phyloP scores from a whole-genome alignment of 2,888 invertebrate species.

The Drosophila multiciliata region DNA sequence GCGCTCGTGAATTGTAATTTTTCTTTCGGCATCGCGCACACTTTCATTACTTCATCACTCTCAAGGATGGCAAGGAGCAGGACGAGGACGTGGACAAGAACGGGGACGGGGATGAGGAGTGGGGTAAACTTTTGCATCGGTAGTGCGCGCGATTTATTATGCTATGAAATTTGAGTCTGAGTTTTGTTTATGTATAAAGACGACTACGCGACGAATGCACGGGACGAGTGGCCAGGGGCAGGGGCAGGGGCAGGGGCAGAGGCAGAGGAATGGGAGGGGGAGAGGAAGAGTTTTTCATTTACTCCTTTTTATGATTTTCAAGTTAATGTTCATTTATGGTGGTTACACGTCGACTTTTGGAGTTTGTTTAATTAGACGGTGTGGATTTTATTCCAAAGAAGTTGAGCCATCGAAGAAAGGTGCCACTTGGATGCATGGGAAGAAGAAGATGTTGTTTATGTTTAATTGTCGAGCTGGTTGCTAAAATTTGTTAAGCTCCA shows the following conservation, averaged over 20 bases:
- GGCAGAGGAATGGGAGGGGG: not conserved
- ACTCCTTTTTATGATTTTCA: constrained; percentile 76
- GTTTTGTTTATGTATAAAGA: constrained; percentile 62
- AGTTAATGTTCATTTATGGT: constrained; percentile 83
- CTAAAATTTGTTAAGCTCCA: constrained; percentile 43
- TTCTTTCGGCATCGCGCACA: constrained; percentile 66
- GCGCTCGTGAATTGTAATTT: constrained; percentile 77
- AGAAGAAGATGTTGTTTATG: constrained; percentile 55
- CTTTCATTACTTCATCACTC: constrained; percentile 78
- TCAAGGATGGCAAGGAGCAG: not conserved
- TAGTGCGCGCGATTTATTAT: constrained; percentile 72
- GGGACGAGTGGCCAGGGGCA: not conserved
- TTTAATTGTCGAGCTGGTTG: constrained; percentile 44
- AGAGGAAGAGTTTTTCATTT: constrained; percentile 49
- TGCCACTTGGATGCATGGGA: constrained; percentile 9
- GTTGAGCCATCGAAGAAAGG: constrained; percentile 31
- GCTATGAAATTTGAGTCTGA: constrained; percentile 74
- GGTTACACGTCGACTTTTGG: constrained; percentile 77
- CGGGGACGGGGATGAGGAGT: not conserved
- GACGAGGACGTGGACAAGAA: not conserved
- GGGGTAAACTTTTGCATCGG: constrained; percentile 51
- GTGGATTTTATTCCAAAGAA: constrained; percentile 70
- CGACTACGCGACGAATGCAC: constrained; percentile 30
- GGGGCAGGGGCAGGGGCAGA: no score
- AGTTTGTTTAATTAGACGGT: constrained; percentile 78